Evolutionary conservation across 2,797 vertebrate species (phyloP), one percentile per base, ranked within the genome.

Genomic region (Numenius phaeopus): DNA sequence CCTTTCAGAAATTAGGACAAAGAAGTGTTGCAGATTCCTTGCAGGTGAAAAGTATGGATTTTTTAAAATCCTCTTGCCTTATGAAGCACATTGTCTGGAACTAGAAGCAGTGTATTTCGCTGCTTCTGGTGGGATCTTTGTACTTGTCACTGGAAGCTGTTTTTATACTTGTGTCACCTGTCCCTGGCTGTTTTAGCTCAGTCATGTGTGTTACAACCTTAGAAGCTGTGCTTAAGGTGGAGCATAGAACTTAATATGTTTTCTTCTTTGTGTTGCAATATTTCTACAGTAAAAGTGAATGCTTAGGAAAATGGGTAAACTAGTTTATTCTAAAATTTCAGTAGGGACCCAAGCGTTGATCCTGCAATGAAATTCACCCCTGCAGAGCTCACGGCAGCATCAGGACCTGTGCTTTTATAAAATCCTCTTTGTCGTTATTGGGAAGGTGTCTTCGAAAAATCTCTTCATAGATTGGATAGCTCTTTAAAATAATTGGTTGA

Each of bases 401-500:
- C 34, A 39, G 30, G 59, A 32, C 46, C 46, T 30, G 8, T 49
- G 64, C 37, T 85, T 59, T 62, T 54, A 5, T 57, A 59, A 77
- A 73, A 34, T 58, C 23, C 13, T 44, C 11, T 6, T 19, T 52
- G 20, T n/a, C 5, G 0, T 66, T 29, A 7, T 2, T 83, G 66
- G 44, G n/a, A 91, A 91, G 73, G 46, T n/a, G 5, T 44, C 40
- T 75, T 73, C 40, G 27, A 50, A 94, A 89, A 72, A 55, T 46
- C 22, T 83, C 61, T 9, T 1, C 4, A 1, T 44, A 24, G 49
- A 69, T 73, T 76, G 70, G 62, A 54, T 61, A 52, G 49, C 52
- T 70, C 37, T 59, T 71, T 62, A 80, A 75, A 91, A 78, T 79
- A 92, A 81, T 77, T 40, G 37, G 26, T 55, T 73, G 34, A 52